Evolutionary conservation across 2,113 vertebrate genomes (phyloP).

Genomic region (Lepus timidus): DNA sequence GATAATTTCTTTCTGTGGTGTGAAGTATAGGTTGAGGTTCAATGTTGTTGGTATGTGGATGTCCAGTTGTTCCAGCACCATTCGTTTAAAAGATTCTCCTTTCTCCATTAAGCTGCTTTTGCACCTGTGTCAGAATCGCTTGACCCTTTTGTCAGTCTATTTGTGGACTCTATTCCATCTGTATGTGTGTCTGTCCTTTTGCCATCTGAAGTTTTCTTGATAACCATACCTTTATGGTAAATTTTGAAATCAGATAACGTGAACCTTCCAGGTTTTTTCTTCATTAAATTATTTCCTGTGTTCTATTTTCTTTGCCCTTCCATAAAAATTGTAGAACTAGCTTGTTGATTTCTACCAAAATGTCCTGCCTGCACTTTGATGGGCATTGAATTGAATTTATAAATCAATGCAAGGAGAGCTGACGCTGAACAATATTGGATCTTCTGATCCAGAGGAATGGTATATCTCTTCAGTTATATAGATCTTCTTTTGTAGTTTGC

Average conservation of each 20-base stretch:
- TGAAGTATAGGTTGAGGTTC: neutral
- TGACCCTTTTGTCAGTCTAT: neutral
- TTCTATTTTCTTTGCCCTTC: neutral
- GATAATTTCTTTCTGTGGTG: neutral
- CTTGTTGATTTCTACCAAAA: slow-evolving; percentile 12
- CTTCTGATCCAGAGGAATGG: neutral
- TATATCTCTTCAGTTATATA: neutral
- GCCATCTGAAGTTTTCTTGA: neutral
- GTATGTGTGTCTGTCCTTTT: neutral
- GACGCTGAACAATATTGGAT: neutral
- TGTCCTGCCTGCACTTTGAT: neutral
- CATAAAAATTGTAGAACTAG: slow-evolving; percentile 2
- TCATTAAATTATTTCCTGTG: neutral
- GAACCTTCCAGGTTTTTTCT: neutral
- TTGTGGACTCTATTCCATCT: neutral
- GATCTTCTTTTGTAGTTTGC: slow-evolving; percentile 33
- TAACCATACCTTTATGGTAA: slow-evolving; percentile 6
- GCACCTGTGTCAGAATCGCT: neutral
- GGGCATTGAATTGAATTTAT: slow-evolving; percentile 24
- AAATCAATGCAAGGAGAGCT: neutral
- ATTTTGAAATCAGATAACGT: slow-evolving; percentile 3
- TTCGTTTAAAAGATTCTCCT: neutral
- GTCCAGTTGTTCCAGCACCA: neutral
- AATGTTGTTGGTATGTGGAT: neutral
- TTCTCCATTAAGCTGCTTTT: slow-evolving; percentile 2